phyloP scores from a whole-genome alignment of 2,888 invertebrate species.

The Hedya salicella region DNA sequence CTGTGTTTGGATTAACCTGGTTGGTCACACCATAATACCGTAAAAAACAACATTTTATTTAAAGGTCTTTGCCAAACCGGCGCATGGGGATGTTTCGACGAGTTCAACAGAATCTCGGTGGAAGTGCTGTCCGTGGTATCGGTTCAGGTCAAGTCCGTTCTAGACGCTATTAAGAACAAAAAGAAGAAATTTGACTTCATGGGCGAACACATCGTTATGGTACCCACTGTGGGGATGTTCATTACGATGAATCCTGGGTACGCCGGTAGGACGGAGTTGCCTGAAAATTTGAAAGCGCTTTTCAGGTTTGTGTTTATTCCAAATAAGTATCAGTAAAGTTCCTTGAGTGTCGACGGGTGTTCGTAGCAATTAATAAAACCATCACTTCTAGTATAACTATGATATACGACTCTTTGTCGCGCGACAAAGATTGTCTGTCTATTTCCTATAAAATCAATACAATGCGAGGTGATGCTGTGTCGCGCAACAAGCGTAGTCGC shows the following conservation, averaged over 20 bases:
- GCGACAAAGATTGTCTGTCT: no score
- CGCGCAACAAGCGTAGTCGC: no score
- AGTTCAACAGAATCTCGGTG: constrained; percentile 97
- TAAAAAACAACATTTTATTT: no score
- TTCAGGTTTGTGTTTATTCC: constrained; percentile 74
- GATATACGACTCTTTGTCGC: no score
- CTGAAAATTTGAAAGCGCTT: constrained; percentile 91
- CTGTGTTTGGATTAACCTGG: no score
- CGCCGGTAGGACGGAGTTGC: constrained; percentile 95
- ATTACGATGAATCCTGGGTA: constrained; percentile 99
- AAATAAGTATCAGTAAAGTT: neutral
- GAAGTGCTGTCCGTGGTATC: constrained; percentile 98
- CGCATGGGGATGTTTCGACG: constrained; percentile 98
- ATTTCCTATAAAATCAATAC: no score
- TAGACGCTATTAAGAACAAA: constrained; percentile 94
- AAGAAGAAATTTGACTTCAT: constrained; percentile 93
- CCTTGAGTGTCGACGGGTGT: no score
- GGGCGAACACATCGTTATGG: constrained; percentile 91
- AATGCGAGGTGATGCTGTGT: no score
- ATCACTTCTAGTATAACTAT: no score
- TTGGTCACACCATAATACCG: no score
- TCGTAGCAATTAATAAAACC: neutral
- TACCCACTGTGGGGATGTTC: constrained; percentile 94
- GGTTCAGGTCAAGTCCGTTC: constrained; percentile 94
- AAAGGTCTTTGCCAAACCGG: constrained; percentile 95